Conservation (phyloP, 2,888 invertebrate species). For the Catocala nupta region DNA sequence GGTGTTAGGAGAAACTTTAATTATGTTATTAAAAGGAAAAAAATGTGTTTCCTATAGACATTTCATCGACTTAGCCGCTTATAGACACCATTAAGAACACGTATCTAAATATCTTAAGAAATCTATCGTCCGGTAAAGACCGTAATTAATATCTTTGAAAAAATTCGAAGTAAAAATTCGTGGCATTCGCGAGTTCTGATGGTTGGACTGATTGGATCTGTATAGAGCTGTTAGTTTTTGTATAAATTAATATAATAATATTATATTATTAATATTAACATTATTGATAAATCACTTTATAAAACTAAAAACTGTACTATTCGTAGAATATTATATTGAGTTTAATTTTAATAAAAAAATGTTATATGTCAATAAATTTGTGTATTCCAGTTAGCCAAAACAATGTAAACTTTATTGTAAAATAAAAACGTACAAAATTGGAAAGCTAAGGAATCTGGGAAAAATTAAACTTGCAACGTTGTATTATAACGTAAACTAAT, state of each 20-base stretch:
- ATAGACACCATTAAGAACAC: slow-evolving; percentile 72
- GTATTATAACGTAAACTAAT: too few relatives aligned
- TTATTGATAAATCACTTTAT: too few relatives aligned
- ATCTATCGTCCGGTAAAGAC: slow-evolving; percentile 73
- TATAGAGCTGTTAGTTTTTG: slow-evolving; percentile 56
- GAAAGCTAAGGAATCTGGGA: too few relatives aligned
- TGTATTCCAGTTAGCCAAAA: too few relatives aligned
- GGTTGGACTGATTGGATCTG: slow-evolving; percentile 35
- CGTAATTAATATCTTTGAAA: slow-evolving; percentile 76
- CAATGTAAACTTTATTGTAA: too few relatives aligned
- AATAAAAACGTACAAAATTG: too few relatives aligned
- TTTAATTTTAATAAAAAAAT: too few relatives aligned
- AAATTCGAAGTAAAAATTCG: slow-evolving; percentile 72
- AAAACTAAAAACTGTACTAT: too few relatives aligned
- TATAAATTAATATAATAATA: not conserved
- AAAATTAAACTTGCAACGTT: too few relatives aligned
- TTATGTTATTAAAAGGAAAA: slow-evolving; percentile 77
- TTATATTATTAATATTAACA: too few relatives aligned
- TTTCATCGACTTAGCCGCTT: slow-evolving; percentile 69
- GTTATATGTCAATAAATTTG: too few relatives aligned
- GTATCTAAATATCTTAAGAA: slow-evolving; percentile 74
- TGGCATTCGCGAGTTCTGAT: slow-evolving; percentile 70
- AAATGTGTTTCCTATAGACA: slow-evolving; percentile 71
- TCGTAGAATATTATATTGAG: too few relatives aligned
- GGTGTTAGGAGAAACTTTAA: slow-evolving; percentile 60